These are phyloP conservation scores for Rhinella marina DNA, from an alignment of 2,797 vertebrate genomes.

Conservation along the genomic window DNA sequence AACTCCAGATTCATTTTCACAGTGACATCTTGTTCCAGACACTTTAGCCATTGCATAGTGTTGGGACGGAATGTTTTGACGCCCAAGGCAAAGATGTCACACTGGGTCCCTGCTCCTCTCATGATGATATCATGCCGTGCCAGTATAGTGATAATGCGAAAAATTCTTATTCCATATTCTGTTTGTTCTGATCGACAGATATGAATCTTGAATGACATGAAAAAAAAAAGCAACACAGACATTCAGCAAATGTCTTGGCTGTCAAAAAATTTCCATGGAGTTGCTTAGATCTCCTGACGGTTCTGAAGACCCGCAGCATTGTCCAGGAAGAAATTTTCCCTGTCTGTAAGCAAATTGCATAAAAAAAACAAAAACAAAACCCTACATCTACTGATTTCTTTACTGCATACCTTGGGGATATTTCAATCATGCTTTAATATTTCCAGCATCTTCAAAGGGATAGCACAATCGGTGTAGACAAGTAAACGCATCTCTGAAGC, in stretches of 20 bases:
- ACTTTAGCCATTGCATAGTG: not conserved
- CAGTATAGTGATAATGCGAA: not conserved
- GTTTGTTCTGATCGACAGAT: conserved; percentile 25
- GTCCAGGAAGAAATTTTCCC: not conserved
- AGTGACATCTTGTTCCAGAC: not conserved
- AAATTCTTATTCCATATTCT: not conserved
- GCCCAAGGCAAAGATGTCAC: conserved; percentile 22
- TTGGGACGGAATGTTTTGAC: not conserved
- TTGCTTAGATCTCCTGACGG: not conserved
- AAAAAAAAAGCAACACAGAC: not conserved
- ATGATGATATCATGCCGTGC: not conserved
- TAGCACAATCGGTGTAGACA: not conserved
- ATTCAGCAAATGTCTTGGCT: not conserved
- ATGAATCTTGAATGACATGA: not conserved
- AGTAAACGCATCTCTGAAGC: no score
- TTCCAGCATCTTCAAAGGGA: not conserved
- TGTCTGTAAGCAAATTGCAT: no score
- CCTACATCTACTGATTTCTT: not conserved
- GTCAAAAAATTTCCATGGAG: not conserved
- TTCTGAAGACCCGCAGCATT: not conserved
- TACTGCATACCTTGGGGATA: not conserved
- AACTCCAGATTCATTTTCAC: not conserved
- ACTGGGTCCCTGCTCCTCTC: not conserved
- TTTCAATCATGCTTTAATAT: not conserved
- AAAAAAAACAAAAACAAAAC: not conserved